These are phyloP conservation scores for Bombus impatiens DNA, from an alignment of 1,140 invertebrate species.

Conservation along the genomic window DNA sequence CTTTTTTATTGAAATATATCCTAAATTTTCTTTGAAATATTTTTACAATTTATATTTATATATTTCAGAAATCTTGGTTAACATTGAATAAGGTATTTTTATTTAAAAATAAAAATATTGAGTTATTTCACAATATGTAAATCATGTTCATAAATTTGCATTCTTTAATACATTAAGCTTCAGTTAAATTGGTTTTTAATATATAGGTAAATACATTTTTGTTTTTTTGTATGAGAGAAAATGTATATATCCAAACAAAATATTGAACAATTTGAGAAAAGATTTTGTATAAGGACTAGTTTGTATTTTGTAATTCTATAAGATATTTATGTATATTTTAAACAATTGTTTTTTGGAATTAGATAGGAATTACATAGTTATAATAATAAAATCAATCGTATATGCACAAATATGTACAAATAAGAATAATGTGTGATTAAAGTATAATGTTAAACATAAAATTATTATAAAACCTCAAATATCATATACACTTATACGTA, in stretches of 20 bases:
- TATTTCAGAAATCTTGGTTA: background rate
- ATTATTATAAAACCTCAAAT: background rate
- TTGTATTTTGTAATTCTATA: background rate
- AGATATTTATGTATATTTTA: background rate
- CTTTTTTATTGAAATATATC: background rate
- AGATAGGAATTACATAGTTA: no score
- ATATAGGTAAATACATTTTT: no score
- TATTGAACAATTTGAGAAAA: background rate
- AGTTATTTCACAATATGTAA: background rate
- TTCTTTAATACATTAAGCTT: background rate
- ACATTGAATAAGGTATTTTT: background rate
- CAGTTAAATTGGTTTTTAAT: background rate
- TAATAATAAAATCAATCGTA: background rate
- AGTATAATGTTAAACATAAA: background rate
- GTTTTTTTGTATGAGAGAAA: background rate
- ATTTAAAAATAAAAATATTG: background rate
- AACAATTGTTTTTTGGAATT: no score
- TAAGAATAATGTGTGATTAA: background rate
- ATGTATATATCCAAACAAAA: background rate
- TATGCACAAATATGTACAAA: background rate
- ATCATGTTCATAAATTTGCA: background rate
- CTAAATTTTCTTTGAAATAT: background rate
- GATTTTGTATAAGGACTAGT: background rate
- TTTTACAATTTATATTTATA: background rate
- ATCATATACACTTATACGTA: background rate